These are phyloP conservation scores for Gasterosteus nipponicus DNA, from an alignment of 2,113 vertebrate species.

Conservation along the genomic window DNA sequence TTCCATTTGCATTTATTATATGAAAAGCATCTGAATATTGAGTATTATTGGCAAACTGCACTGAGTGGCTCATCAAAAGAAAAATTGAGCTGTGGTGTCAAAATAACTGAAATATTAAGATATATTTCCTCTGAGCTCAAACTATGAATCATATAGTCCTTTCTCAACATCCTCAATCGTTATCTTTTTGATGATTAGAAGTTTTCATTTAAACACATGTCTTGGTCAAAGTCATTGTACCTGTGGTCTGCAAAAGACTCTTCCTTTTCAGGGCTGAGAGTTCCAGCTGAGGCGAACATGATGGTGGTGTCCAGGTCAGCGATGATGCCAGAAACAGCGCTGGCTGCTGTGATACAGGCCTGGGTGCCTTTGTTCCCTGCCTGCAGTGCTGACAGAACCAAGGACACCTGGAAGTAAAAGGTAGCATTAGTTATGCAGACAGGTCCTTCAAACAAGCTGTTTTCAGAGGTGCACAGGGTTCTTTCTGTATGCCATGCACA, in stretches of 20 bases:
- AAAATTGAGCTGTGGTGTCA: no score
- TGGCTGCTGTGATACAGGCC: slow-evolving; percentile 96
- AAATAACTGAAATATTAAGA: background rate
- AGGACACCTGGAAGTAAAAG: slow-evolving; percentile 86
- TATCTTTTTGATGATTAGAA: background rate
- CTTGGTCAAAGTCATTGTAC: slow-evolving; percentile 69
- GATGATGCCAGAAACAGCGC: slow-evolving; percentile 96
- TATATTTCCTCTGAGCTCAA: background rate
- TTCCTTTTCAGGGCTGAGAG: slow-evolving; percentile 93
- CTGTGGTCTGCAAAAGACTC: slow-evolving; percentile 98
- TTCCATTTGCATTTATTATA: slow-evolving; percentile 22
- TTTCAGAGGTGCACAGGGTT: slow-evolving; percentile 1
- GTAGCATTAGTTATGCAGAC: slow-evolving; percentile 14
- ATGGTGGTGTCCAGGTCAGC: slow-evolving; percentile 99
- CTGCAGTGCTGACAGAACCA: slow-evolving; percentile 96
- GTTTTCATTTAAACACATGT: background rate
- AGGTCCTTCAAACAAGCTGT: slow-evolving; percentile 4
- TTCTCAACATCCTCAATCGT: background rate
- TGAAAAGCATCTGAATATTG: slow-evolving; percentile 13
- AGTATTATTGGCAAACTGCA: slow-evolving; percentile 18
- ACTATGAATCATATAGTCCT: slow-evolving; percentile 4
- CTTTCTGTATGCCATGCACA: background rate
- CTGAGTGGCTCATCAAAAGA: no score
- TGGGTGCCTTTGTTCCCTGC: slow-evolving; percentile 98
- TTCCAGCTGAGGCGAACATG: slow-evolving; percentile 99